A percentile compares a stretch with the other conserved stretches of the same genome.
Evolutionary conservation across 2,888 invertebrate genomes (phyloP).

Genomic region (Ophonus ardosiacus): DNA sequence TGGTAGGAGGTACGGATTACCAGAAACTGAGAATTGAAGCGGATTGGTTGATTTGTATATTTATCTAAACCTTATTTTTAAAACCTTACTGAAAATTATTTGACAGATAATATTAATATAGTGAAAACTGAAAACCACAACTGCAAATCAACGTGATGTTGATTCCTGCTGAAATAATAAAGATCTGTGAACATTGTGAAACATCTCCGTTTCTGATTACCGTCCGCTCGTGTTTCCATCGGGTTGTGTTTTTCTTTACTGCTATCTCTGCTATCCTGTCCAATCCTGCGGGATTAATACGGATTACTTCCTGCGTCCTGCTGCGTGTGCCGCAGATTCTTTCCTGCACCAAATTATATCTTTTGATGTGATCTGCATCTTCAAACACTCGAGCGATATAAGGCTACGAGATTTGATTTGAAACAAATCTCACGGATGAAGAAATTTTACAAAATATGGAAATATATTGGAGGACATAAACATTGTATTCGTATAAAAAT

Average conservation of each 20-base stretch:
- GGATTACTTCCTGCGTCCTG: conserved; percentile 10
- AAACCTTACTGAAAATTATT: no score
- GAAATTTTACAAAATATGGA: neutral
- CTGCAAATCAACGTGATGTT: neutral
- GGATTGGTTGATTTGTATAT: no score
- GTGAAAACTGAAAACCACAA: no score
- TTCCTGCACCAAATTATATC: conserved; percentile 36
- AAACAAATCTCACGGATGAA: neutral
- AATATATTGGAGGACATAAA: neutral
- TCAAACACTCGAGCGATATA: conserved; percentile 17
- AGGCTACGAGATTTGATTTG: neutral
- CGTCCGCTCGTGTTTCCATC: neutral
- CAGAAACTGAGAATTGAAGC: no score
- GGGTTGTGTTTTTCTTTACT: neutral
- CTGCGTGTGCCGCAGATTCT: conserved; percentile 3
- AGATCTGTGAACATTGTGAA: neutral
- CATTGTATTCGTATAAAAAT: no score
- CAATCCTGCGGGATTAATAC: neutral
- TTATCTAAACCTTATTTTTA: no score
- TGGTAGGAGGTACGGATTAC: neutral
- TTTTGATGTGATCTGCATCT: conserved; percentile 30
- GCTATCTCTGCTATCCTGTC: neutral
- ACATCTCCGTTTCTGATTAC: neutral
- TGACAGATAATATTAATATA: no score
- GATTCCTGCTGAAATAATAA: neutral